Base-by-base conservation (phyloP, 92 coral and sea anemone species). In the Zoanthus sociatus region DNA sequence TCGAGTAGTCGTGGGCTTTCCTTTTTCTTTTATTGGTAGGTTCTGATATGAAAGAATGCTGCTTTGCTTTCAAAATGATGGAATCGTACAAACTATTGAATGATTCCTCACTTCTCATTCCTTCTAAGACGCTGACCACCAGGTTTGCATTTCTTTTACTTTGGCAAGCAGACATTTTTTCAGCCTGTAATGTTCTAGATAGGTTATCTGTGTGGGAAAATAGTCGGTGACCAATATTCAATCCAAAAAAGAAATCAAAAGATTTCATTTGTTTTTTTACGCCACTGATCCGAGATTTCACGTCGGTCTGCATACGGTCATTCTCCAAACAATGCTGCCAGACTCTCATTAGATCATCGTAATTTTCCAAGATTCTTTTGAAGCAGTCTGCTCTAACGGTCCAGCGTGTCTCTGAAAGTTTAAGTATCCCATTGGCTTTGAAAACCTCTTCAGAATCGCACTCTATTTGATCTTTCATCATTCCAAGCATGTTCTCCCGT, bases 231-330 rank as follows among this genome's bases (percentile, higher is more conserved):
- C 86, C 71, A 46, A 63, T 63, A 64, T 66, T 82, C 17, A 82
- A 74, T 9, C 86, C 86, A 82, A 82, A 82, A 45, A 82, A 82
- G 71, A 88, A 86, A 50, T 89, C 78, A 64, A 74, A 84, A 37
- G 82, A 73, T 63, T 89, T 84, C 92, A 89, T 89, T 86, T 89
- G 92, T 14, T 85, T 79, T 26, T 89, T 68, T 63, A 89, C 78
- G 71, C 92, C 92, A 78, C 55, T 30, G 71, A 89, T 86, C 54
- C 92, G 92, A 48, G 89, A 89, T 75, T 72, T 63, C 64, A 78
- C 66, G 82, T 89, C 92, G 51, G 89, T 21, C 50, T 89, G 77
- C 45, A 89, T 53, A 84, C 71, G 69, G 69, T 63, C 69, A 58
- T 68, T 69, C 46, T 85, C 92, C 78, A 89, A 89, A 53, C 85